Percentiles rank a stretch among this genome's conserved stretches.
Evolutionary conservation across 2,888 invertebrate species (phyloP).

Genomic region (Polia nebulosa): DNA sequence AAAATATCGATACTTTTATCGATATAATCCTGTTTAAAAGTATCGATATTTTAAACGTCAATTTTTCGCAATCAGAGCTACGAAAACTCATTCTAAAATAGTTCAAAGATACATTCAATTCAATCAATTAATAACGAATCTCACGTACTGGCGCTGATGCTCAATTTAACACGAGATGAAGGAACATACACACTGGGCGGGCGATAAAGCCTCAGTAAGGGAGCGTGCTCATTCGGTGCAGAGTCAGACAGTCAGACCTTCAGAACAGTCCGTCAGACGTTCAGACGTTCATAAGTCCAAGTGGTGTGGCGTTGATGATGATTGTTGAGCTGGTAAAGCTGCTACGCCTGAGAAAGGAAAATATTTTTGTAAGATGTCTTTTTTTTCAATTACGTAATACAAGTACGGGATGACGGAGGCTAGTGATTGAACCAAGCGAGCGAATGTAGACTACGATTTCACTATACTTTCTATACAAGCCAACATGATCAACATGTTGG

Average conservation of each 20-base stretch:
- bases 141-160: slow-evolving; percentile 15
- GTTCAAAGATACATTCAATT: slow-evolving; percentile 11
- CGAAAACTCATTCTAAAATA: neutral
- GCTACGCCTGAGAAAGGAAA: slow-evolving; percentile 72
- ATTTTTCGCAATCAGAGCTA: neutral
- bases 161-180: slow-evolving; percentile 19
- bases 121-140: slow-evolving; percentile 16
- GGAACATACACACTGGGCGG: slow-evolving; percentile 45
- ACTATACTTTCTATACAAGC: neutral
- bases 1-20: slow-evolving; percentile 20
- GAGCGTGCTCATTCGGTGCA: slow-evolving; percentile 28
- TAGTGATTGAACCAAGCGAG: neutral
- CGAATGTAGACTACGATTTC: too few species aligned
- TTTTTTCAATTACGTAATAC: too few species aligned
- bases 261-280: slow-evolving; percentile 55
- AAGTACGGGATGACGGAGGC: neutral
- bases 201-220: slow-evolving; percentile 31
- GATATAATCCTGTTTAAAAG: neutral
- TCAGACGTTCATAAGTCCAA: slow-evolving; percentile 74
- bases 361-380: neutral
- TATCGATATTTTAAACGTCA: slow-evolving; percentile 16
- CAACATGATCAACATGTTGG: too few species aligned
- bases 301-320: slow-evolving; percentile 65
- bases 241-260: slow-evolving; percentile 49
- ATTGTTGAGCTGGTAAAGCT: slow-evolving; percentile 74